Conservation (phyloP, 2,113 vertebrate species). For the Regulus satrapa region DNA sequence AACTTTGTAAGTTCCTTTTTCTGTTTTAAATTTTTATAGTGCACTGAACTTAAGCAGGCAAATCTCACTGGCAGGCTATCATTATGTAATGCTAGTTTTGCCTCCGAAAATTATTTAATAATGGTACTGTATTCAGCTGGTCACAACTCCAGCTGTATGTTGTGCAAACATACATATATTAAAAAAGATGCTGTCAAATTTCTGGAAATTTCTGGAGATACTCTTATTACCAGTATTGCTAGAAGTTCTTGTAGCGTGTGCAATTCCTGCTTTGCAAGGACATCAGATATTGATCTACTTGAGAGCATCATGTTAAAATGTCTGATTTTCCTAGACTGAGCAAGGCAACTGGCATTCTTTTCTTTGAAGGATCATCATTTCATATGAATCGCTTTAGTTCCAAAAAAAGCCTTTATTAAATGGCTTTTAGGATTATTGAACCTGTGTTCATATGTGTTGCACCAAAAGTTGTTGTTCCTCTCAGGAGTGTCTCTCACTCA, state of each 20-base stretch:
- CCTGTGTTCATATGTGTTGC: background rate
- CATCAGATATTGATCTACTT: background rate
- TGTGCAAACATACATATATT: background rate
- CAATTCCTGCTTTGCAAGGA: background rate
- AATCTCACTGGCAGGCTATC: background rate
- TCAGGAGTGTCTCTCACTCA: background rate
- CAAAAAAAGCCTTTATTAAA: background rate
- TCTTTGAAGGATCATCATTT: background rate
- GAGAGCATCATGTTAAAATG: background rate
- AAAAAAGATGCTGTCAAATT: background rate
- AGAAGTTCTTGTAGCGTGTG: background rate
- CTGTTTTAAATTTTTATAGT: background rate
- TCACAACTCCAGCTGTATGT: background rate
- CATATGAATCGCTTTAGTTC: background rate
- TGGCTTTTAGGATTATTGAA: background rate
- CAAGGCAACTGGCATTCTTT: background rate
- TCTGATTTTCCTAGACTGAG: background rate
- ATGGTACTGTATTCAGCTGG: background rate
- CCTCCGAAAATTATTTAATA: background rate
- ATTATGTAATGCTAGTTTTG: background rate
- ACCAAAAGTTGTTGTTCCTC: background rate
- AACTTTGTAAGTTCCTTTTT: slow-evolving; percentile 83
- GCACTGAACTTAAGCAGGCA: background rate
- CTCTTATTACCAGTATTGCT: background rate
- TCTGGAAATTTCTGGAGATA: background rate